phyloP scores from a whole-genome alignment of 2,797 vertebrate genomes.

The Nyctibius grandis region DNA sequence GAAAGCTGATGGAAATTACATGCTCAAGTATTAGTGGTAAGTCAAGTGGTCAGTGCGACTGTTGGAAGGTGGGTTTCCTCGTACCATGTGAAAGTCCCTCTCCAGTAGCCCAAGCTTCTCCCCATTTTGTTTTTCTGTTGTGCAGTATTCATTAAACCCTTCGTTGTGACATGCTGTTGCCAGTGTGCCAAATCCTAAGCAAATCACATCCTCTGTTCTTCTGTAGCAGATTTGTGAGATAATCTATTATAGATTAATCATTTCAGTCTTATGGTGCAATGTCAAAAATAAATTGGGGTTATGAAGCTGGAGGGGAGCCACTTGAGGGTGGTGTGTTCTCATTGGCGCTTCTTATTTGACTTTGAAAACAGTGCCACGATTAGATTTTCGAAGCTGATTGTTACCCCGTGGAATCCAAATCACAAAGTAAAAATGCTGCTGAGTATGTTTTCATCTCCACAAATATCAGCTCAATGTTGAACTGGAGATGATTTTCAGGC shows the following conservation, averaged over 20 bases:
- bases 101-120: not conserved
- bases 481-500: constrained; percentile 21
- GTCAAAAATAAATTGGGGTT: constrained; percentile 62
- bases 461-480: constrained; percentile 22
- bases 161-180: not conserved
- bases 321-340: constrained; percentile 3
- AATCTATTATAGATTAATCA: constrained; percentile 50
- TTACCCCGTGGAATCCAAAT: constrained; percentile 42
- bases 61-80: not conserved
- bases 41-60: not conserved
- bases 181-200: constrained; percentile 23
- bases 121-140: not conserved
- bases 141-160: not conserved
- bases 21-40: not conserved
- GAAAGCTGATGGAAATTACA: not conserved
- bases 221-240: constrained; percentile 25
- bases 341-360: constrained; percentile 44
- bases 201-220: constrained; percentile 40
- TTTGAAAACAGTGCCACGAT: constrained; percentile 52
- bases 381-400: constrained; percentile 49
- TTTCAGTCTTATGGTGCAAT: constrained; percentile 33
- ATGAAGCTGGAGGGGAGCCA: constrained; percentile 55
- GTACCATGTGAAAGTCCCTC: not conserved
- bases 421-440: constrained; percentile 36
- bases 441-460: constrained; percentile 42